Evolutionary conservation across 2,797 vertebrate genomes (phyloP), one percentile per base, ranked within the genome.

Genomic region (Dendrocincla tyrannina): DNA sequence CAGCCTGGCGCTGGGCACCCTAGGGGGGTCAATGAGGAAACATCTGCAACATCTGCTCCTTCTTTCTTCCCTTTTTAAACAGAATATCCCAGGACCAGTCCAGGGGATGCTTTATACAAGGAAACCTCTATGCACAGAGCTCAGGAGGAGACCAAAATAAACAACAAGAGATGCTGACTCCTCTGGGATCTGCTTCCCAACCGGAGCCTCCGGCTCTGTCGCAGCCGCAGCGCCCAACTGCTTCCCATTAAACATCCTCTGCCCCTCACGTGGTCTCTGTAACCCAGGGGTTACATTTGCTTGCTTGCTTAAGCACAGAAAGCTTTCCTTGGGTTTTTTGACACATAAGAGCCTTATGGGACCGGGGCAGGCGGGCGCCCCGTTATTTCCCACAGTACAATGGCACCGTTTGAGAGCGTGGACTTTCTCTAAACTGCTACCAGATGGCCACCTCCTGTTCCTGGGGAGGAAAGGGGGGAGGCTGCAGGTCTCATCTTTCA

Each of bases 391-490:
- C 91, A 76, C 5, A 23, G 73, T 56, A 97, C 95, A 97, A 97
- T 94, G 93, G 92, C 35, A 78, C 74, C 10, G 16, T 96, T 96
- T 95, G 84, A 96, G 92, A 89, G 83, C 17, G 0, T 42, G 64
- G 94, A 53, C 91, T 93, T 30, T 53, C 89, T 69, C 94, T 73
- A 96, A 96, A 97, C 89, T 96, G 95, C 95, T 97, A 97, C 95
- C 95, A 97, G 95, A 96, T 96, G 95, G 95, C 91, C 85, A 94
- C 93, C 94, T 96, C 91, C 93, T 95, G 95, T 93, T 96, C 89
- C 92, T 2, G 4, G 53, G 76, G 76, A 95, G 91, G 89, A 85
- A 77, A 92, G 76, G 94, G 95, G 95, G 95, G 91, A 95, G 93
- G 95, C 89, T 85, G 82, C 91, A 91, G 85, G 76, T 84, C 89